Evolutionary conservation across 2,888 invertebrate species (phyloP).

Genomic region (Tinea pellionella): DNA sequence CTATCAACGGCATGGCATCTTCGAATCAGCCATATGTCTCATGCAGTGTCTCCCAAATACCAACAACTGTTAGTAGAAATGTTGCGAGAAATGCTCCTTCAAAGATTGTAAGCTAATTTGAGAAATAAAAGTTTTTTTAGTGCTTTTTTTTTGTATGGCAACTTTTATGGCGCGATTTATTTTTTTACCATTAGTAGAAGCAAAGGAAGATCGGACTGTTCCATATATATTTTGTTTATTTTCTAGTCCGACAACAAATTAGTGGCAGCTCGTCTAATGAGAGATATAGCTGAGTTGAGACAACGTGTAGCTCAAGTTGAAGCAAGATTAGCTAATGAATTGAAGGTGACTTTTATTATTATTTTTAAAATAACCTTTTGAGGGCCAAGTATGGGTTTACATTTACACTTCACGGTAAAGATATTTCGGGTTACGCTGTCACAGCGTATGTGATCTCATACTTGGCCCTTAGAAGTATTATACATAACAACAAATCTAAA

Average conservation of each 20-base stretch:
- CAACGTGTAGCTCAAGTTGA: conserved; percentile 55
- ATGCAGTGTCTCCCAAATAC: conserved; percentile 47
- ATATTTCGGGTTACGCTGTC: too few relatives aligned
- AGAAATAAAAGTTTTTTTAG: background rate
- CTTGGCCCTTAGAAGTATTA: too few relatives aligned
- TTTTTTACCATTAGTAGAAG: too few relatives aligned
- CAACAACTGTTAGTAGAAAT: conserved; percentile 49
- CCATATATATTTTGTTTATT: background rate
- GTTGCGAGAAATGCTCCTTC: conserved; percentile 59
- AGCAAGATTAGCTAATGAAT: conserved; percentile 44
- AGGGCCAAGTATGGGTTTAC: too few relatives aligned
- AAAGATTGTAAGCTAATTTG: conserved; percentile 35
- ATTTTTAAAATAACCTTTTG: too few relatives aligned
- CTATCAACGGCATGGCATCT: conserved; percentile 25
- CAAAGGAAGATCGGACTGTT: background rate
- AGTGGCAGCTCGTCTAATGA: conserved; percentile 57
- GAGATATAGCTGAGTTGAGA: conserved; percentile 59
- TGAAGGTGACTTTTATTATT: conserved; percentile 34
- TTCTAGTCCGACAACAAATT: conserved; percentile 58
- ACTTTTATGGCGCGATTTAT: background rate
- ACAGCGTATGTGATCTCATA: too few relatives aligned
- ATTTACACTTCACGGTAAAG: too few relatives aligned
- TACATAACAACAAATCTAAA: too few relatives aligned
- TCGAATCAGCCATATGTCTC: conserved; percentile 31
- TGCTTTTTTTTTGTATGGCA: background rate